Percentiles rank a stretch among this genome's conserved stretches.
Conservation (phyloP, 2,888 invertebrate species). For the Hololepta plana region DNA sequence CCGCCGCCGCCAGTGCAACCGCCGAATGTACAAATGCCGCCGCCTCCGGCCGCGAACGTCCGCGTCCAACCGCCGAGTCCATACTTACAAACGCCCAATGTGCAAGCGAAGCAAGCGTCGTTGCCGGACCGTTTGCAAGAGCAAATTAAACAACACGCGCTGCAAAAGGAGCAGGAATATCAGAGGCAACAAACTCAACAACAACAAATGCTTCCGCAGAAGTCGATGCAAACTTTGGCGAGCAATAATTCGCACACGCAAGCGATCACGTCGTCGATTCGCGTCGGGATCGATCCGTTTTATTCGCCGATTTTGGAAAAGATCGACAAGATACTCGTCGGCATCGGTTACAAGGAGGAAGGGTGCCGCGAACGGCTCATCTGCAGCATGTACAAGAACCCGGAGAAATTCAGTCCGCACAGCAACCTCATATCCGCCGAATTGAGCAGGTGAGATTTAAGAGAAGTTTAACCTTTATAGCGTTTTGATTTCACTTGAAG, state of each 20-base stretch:
- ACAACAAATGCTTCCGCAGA: constrained; percentile 6
- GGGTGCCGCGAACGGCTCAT: constrained; percentile 62
- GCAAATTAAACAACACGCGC: constrained; percentile 6
- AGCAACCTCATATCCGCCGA: constrained; percentile 77
- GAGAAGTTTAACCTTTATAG: no score
- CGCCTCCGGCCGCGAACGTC: constrained; percentile 4
- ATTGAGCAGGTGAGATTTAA: constrained; percentile 71
- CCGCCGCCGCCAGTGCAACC: no score
- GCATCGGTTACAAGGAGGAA: constrained; percentile 50
- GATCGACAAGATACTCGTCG: constrained; percentile 54
- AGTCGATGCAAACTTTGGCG: background rate
- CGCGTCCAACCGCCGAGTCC: no score
- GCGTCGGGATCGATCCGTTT: constrained; percentile 48
- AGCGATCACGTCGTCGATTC: no score
- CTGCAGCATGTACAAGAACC: constrained; percentile 72
- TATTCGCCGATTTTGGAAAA: constrained; percentile 64
- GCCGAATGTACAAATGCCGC: no score
- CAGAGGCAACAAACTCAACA: constrained; percentile 8
- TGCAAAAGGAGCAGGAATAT: constrained; percentile 8
- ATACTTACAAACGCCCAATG: constrained; percentile 6
- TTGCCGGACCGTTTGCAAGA: constrained; percentile 9
- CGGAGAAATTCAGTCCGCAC: constrained; percentile 63
- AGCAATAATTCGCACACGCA: no score
- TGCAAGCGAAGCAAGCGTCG: constrained; percentile 8
- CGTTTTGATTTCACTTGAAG: no score